These are phyloP conservation scores for Mechanitis mazaeus DNA, from an alignment of 2,888 invertebrate species.

Conservation along the genomic window DNA sequence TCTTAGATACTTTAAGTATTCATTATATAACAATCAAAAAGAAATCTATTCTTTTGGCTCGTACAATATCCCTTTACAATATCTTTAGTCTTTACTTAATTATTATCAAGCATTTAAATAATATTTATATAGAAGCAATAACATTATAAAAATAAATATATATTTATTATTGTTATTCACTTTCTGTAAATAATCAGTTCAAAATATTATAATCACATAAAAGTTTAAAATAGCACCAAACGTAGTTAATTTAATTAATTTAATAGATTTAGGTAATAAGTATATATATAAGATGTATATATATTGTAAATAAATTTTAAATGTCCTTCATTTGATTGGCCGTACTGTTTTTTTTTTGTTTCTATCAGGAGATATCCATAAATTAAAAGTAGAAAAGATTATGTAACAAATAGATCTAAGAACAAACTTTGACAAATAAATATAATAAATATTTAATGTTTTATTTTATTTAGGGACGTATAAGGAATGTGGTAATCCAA, in stretches of 20 bases:
- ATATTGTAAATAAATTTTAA: conserved; percentile 28
- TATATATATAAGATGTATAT: conserved; percentile 28
- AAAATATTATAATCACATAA: conserved; percentile 1
- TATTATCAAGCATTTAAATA: not conserved
- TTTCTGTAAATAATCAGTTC: not conserved
- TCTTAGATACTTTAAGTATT: too few relatives aligned
- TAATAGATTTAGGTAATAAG: conserved; percentile 27
- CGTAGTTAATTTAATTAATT: conserved; percentile 42
- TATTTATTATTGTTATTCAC: conserved; percentile 3
- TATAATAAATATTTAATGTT: conserved; percentile 50
- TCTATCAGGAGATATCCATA: conserved; percentile 7
- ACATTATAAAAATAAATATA: not conserved
- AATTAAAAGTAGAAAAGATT: conserved; percentile 24
- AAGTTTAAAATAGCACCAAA: conserved; percentile 41
- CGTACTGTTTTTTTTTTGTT: conserved; percentile 6
- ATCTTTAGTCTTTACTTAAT: too few relatives aligned
- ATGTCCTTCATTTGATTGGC: conserved; percentile 9
- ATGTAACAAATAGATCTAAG: conserved; percentile 48
- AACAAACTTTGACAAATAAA: conserved; percentile 72
- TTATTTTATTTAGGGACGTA: conserved; percentile 29
- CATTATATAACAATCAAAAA: too few relatives aligned
- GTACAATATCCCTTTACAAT: too few relatives aligned
- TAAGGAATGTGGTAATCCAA: too few relatives aligned
- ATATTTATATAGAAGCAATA: conserved; percentile 3
- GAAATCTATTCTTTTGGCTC: too few relatives aligned